Evolutionary conservation across 2,113 vertebrate genomes (phyloP).

Genomic region (Chionodraco myersi): DNA sequence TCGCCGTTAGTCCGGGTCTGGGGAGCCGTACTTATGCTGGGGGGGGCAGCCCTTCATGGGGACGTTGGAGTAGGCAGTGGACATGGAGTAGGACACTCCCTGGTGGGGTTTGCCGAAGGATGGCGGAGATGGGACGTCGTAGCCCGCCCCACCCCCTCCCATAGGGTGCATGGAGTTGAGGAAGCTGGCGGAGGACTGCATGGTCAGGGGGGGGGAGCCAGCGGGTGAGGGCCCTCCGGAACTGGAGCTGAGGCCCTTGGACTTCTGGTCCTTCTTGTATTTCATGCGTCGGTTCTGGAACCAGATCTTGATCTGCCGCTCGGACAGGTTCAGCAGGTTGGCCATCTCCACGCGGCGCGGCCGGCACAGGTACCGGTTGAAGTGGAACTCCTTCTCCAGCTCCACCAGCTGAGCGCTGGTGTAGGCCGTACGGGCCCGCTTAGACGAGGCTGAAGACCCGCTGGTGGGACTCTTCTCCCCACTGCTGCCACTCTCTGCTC

Average conservation of each 20-base stretch:
- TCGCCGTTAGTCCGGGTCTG: slow-evolving; percentile 91
- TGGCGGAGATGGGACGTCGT: slow-evolving; percentile 94
- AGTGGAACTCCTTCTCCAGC: slow-evolving; percentile 92
- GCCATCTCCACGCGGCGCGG: slow-evolving; percentile 97
- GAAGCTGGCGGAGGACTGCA: slow-evolving; percentile 94
- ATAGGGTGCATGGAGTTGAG: slow-evolving; percentile 94
- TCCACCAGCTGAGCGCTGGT: slow-evolving; percentile 95
- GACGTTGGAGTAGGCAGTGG: slow-evolving; percentile 90
- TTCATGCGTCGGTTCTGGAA: slow-evolving; percentile 99
- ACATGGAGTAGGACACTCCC: slow-evolving; percentile 93
- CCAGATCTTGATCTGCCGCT: slow-evolving; percentile 99
- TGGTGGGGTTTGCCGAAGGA: slow-evolving; percentile 94
- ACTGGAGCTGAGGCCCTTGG: slow-evolving; percentile 94
- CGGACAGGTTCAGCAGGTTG: slow-evolving; percentile 95
- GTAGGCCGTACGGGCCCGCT: slow-evolving; percentile 97
- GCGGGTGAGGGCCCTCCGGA: slow-evolving; percentile 94
- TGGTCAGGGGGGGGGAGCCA: slow-evolving; percentile 92
- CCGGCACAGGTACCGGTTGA: slow-evolving; percentile 96
- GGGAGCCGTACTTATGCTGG: slow-evolving; percentile 92
- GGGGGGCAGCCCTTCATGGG: slow-evolving; percentile 92
- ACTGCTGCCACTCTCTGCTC: slow-evolving; percentile 89
- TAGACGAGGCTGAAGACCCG: slow-evolving; percentile 89
- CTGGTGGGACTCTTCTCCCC: slow-evolving; percentile 96
- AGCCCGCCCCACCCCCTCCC: slow-evolving; percentile 86
- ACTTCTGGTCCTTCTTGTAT: slow-evolving; percentile 98